phyloP scores from a whole-genome alignment of 2,113 vertebrate genomes.

The Procavia capensis region DNA sequence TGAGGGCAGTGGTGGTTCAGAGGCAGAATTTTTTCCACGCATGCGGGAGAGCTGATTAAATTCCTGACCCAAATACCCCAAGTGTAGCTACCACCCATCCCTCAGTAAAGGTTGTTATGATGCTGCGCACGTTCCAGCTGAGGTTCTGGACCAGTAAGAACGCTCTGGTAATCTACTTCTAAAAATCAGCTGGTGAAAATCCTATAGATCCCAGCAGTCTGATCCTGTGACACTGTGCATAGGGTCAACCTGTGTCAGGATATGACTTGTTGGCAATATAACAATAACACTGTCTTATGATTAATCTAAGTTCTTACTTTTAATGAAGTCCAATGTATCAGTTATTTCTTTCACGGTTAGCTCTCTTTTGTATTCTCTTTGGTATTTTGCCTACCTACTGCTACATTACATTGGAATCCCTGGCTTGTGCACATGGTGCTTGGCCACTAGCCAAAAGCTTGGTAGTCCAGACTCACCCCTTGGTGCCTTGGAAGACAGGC shows the following conservation, averaged over 20 bases:
- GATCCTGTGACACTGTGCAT: background rate
- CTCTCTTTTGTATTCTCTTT: background rate
- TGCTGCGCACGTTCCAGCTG: background rate
- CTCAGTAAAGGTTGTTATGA: too few relatives aligned
- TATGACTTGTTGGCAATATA: background rate
- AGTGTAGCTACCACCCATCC: too few relatives aligned
- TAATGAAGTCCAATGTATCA: background rate
- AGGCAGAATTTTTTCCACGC: background rate
- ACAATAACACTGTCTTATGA: background rate
- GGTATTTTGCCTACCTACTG: background rate
- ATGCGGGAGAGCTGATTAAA: background rate
- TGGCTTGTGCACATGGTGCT: background rate
- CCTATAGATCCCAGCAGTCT: background rate
- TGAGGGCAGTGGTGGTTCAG: background rate
- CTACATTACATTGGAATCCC: too few relatives aligned
- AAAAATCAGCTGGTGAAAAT: background rate
- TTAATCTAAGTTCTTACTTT: constrained; percentile 1
- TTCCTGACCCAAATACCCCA: too few relatives aligned
- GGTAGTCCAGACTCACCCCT: background rate
- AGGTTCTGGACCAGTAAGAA: background rate
- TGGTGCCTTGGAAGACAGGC: too few relatives aligned
- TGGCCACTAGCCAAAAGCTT: background rate
- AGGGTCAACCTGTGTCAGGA: background rate
- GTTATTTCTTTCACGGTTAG: background rate
- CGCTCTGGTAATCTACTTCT: background rate